Evolutionary conservation across 2,797 vertebrate genomes (phyloP).

Genomic region (Anabacerthia variegaticeps): DNA sequence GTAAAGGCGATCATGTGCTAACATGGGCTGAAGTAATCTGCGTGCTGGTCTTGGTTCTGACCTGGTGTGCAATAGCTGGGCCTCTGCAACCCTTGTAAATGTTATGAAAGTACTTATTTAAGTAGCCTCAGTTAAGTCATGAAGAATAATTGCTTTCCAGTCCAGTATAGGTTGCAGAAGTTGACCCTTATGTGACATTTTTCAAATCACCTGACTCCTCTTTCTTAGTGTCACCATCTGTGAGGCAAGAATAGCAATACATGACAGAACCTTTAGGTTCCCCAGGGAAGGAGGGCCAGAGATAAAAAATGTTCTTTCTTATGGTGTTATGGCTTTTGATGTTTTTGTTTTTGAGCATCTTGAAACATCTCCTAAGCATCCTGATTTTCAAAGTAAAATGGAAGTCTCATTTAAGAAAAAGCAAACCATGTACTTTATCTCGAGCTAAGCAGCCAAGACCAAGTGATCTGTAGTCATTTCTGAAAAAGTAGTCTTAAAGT

Average conservation of each 20-base stretch:
- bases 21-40: neutral
- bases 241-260: neutral
- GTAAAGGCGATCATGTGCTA: neutral
- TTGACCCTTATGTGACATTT: neutral
- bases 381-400: neutral
- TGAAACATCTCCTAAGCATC: neutral
- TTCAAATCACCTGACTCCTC: neutral
- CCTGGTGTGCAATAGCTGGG: rapidly evolving
- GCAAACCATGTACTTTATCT: neutral
- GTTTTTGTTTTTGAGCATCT: neutral
- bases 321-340: neutral
- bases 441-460: neutral
- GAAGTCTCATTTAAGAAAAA: neutral
- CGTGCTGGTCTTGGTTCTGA: neutral
- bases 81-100: neutral
- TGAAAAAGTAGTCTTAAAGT: neutral
- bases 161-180: neutral
- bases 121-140: neutral
- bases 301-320: neutral
- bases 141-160: conserved; percentile 24
- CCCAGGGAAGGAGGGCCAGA: neutral
- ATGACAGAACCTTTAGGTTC: neutral
- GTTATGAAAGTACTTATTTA: neutral
- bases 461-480: neutral
- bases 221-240: neutral